Evolutionary conservation across 2,888 invertebrate species (phyloP), one percentile per base, ranked within the genome.

Genomic region (Folsomia manolachei): DNA sequence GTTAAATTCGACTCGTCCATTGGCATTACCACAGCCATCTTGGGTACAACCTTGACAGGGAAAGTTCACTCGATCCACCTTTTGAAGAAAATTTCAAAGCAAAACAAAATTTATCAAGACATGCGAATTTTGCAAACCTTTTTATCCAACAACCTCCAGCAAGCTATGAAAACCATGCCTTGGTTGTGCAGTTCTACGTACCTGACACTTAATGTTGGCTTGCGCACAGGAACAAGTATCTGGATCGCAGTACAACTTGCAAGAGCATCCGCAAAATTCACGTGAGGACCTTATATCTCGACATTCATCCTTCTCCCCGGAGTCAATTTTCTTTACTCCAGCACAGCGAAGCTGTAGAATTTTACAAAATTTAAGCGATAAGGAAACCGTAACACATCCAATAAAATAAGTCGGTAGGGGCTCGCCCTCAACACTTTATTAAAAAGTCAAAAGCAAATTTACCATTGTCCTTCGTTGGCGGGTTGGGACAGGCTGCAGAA

Each of bases 151-250:
- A n/a, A 14, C 39, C 4, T 39, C 14, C 14, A 9, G 39, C 4
- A 9, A 39, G 19, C 7, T 14, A 56, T 56, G 56, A 19, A 14
- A 21, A 56, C 18, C n/a, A 56, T 56, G 21, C 7, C 4, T 56
- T 56, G 19, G 21, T 7, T 56, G 11, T 56, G 18, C 19, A 56
- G n/a, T 56, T 4, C 11, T 19, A 19, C 56, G n/a, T 39, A 88
- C 89, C 88, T 97, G 97, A 84, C 97, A 98, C 86, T 97, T 95
- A 79, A 98, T 97, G 75, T 95, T 96, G 62, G 93, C 93, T 83
- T 92, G 89, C 83, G 95, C 94, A 85, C 98, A 98, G 19, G 93
- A 91, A 84, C 98, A 98, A 24, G 91, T 94, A 82, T 95, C 95
- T 0, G 97, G 97, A 86, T 95, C 94, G 85, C 98, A 98, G 82